phyloP scores from a whole-genome alignment of 2,888 invertebrate genomes.

The Trichogramma dendrolimi region DNA sequence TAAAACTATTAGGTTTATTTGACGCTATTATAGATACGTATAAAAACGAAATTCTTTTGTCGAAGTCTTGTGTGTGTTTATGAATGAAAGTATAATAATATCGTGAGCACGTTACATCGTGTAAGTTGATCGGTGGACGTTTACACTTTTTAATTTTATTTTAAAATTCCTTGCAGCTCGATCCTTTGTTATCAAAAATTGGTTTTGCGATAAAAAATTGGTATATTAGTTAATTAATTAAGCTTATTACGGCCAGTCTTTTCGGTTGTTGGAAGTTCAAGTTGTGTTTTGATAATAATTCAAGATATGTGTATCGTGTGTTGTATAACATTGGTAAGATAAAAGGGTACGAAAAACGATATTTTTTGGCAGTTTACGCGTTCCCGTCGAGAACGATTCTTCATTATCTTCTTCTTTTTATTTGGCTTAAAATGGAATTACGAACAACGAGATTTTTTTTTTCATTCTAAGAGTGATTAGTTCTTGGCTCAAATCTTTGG shows the following conservation, averaged over 20 bases:
- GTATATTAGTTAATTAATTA: not conserved
- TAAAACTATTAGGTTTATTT: no score
- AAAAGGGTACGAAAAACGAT: no score
- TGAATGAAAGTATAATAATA: no score
- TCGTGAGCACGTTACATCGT: no score
- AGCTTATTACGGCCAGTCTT: not conserved
- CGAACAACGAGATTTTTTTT: slow-evolving; percentile 12
- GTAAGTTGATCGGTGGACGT: no score
- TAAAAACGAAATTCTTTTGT: no score
- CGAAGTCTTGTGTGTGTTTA: no score
- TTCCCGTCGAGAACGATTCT: not conserved
- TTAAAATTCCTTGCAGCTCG: slow-evolving; percentile 19
- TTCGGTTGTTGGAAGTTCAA: not conserved
- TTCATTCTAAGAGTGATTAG: slow-evolving; percentile 28
- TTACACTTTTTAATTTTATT: no score
- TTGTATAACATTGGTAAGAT: no score
- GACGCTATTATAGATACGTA: no score
- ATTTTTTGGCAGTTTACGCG: not conserved
- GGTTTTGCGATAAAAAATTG: slow-evolving; percentile 13
- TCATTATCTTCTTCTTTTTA: not conserved
- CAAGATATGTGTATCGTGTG: not conserved
- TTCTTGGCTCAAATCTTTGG: slow-evolving; percentile 31
- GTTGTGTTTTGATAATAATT: slow-evolving; percentile 1
- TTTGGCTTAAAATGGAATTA: not conserved
- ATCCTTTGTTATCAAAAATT: slow-evolving; percentile 13